Evolutionary conservation across 1,140 invertebrate genomes (phyloP).

Genomic region (Drosophila sproati): DNA sequence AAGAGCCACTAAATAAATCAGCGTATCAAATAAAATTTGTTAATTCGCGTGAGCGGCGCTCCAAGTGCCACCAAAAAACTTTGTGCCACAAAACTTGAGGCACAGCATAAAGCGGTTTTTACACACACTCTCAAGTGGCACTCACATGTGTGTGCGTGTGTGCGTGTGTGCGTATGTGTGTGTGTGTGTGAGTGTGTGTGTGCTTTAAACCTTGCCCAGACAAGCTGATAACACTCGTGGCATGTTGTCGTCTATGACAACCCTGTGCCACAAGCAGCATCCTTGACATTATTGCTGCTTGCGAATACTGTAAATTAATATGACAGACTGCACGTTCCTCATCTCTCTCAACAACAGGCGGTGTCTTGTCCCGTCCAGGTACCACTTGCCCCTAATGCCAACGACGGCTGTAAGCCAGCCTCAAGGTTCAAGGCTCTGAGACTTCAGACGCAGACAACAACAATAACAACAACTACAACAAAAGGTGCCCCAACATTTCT

Average conservation of each 20-base stretch:
- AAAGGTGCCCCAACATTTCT: constrained; percentile 18
- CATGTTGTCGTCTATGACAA: constrained; percentile 32
- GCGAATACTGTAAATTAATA: constrained; percentile 45
- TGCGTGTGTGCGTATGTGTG: constrained; percentile 3
- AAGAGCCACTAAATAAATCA: constrained; percentile 51
- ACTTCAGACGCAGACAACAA: constrained; percentile 23
- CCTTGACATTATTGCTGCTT: constrained; percentile 29
- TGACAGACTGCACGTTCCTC: constrained; percentile 5
- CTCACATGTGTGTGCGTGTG: constrained; percentile 1
- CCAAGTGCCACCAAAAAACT: constrained; percentile 18
- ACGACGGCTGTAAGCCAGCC: no score
- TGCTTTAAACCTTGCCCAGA: constrained; percentile 1
- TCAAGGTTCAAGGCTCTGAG: constrained; percentile 27
- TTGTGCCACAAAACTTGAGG: constrained; percentile 2
- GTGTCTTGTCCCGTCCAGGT: no score
- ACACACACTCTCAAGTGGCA: constrained; percentile 31
- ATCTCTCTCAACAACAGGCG: not conserved
- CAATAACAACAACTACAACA: not conserved
- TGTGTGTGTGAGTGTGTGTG: not conserved
- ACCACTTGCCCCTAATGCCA: no score
- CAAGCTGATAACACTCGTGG: constrained; percentile 34
- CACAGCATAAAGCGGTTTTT: constrained; percentile 31
- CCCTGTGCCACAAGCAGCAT: constrained; percentile 24
- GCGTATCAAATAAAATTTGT: constrained; percentile 40
- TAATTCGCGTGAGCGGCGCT: constrained; percentile 4